Conservation (phyloP, 2,113 vertebrate species). For the Lepisosteus oculatus region DNA sequence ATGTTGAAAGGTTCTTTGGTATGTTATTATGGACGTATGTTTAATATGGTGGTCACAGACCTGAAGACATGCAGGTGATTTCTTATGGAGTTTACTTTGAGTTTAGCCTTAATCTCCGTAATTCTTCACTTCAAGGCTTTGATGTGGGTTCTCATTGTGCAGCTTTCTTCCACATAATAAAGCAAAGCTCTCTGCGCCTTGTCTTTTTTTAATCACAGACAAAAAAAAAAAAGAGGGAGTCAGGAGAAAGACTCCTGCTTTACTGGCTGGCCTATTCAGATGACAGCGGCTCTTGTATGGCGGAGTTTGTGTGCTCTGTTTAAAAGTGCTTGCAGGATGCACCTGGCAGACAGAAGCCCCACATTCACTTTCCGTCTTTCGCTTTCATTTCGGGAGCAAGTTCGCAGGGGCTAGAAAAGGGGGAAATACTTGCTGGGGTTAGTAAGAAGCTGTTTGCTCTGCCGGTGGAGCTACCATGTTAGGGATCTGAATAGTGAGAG, state of each 20-base stretch:
- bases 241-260: not conserved
- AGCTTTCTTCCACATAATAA: constrained; percentile 3
- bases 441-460: no score
- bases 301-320: not conserved
- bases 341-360: not conserved
- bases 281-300: no score
- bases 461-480: no score
- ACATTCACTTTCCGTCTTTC: not conserved
- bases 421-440: no score
- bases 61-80: constrained; percentile 11
- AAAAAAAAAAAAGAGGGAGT: no score
- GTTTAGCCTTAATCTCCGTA: constrained; percentile 47
- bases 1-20: no score
- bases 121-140: constrained; percentile 43
- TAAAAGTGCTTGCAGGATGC: not conserved
- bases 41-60: not conserved
- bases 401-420: no score
- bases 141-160: constrained; percentile 35
- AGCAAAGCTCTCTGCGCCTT: constrained; percentile 19
- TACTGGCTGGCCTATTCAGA: not conserved
- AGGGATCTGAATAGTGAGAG: no score
- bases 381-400: not conserved
- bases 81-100: not conserved
- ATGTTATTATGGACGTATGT: no score
- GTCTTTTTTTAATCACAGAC: not conserved